Base-by-base conservation (phyloP, 1,140 invertebrate genomes). In the Drosophila asahinai region DNA sequence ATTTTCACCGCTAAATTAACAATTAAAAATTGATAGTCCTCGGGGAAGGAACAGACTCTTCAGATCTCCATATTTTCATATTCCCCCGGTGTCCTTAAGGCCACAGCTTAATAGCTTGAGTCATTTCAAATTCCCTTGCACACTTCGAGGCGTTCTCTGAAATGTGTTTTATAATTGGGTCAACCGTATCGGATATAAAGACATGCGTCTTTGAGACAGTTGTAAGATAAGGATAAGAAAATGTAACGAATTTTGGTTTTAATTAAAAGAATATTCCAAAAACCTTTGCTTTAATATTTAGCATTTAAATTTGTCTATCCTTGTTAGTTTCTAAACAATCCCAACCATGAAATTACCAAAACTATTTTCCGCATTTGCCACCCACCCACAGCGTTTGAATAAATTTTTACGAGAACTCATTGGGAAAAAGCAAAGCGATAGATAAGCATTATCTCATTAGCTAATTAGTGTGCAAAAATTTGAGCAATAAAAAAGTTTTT, bases 391-490 rank as follows among this genome's bases (percentile, higher is more conserved):
- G 48, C 59, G 33, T 70, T 81, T 60, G 2, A 60, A 55, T 76
- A 43, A 36, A 64, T 71, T 76, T 77, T 65, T 49, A 57, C 63
- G 75, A 54, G 48, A 68, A 76, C 48, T 77, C 75, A 77, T 77
- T 43, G 76, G 61, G 33, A 63, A 45, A 59, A 67, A 48, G 60
- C 66, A 47, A 71, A 71, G 73, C 77, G 27, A 83, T 81, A 78
- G 84, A 87, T 87, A 87, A 89, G 84, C 86, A 84, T 89, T 89
- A 89, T 89, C 86, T 89, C 84, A 90, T 89, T 89, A 89, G 84
- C 84, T 89, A 89, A 89, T 89, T 89, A 89, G 84, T 79, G 84
- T 68, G 80, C 71, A 81, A 66, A 86, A 89, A 86, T 89, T 89
- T 82, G 51, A 25, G 86, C 86, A 90, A 89, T 90, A 89, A 89